Evolutionary conservation across 2,888 invertebrate species (phyloP).

Genomic region (Geophilus truncorum): DNA sequence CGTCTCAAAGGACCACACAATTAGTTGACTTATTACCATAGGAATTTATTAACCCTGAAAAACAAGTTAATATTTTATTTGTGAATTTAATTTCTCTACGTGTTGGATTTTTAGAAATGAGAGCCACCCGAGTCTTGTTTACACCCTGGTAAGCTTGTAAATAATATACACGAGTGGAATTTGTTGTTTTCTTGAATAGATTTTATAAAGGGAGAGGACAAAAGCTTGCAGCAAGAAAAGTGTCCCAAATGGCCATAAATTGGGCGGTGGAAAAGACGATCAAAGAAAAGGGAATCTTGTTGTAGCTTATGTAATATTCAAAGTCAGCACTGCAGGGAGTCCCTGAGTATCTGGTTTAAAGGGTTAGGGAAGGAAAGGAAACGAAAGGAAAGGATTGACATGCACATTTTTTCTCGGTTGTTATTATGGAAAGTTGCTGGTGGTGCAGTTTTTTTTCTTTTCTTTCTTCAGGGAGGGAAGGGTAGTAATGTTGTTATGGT

Average conservation of each 20-base stretch:
- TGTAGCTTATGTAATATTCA: conserved; percentile 2
- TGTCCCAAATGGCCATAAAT: background rate
- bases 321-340: background rate
- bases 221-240: background rate
- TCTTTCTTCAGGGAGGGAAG: too few relatives aligned
- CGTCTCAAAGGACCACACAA: background rate
- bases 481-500: background rate
- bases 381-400: background rate
- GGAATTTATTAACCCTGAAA: background rate
- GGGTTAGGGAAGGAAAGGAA: background rate
- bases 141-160: background rate
- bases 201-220: background rate
- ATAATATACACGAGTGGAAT: background rate
- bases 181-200: background rate
- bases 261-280: background rate
- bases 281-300: background rate
- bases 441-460: background rate
- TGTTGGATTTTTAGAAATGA: too few relatives aligned
- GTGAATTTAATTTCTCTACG: background rate
- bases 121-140: background rate
- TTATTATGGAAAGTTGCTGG: background rate
- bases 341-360: background rate
- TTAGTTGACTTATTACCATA: background rate
- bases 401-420: background rate
- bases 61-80: background rate